Conservation (phyloP, 1,140 invertebrate genomes). For the Drosophila dunni region DNA sequence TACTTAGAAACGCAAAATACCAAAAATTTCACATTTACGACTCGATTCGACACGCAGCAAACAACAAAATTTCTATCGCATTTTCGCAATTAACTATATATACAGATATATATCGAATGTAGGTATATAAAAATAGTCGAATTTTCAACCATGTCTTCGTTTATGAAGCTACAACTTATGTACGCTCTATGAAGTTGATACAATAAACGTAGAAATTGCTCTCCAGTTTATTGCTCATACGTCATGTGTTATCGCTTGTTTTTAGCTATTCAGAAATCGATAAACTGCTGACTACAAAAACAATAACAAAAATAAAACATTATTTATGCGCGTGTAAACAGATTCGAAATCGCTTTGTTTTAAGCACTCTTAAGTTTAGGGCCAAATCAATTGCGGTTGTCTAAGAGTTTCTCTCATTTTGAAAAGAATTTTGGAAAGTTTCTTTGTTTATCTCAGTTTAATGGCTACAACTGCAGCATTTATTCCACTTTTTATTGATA, state of each 20-base stretch:
- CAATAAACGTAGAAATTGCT: conserved; percentile 11
- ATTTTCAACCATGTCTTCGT: not conserved
- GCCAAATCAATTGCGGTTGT: conserved; percentile 4
- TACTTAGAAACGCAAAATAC: conserved; percentile 49
- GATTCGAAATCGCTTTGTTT: conserved; percentile 5
- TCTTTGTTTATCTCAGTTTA: not conserved
- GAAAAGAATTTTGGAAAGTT: not conserved
- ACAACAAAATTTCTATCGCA: conserved; percentile 3
- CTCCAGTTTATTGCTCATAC: conserved; percentile 22
- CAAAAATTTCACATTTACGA: conserved; percentile 67
- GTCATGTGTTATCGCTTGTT: conserved; percentile 13
- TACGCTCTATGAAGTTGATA: not conserved
- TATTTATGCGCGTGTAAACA: conserved; percentile 39
- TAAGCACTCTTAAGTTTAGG: conserved; percentile 7
- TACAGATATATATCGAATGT: not conserved
- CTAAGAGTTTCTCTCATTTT: not conserved
- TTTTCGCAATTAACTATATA: not conserved
- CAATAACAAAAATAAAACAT: conserved; percentile 18
- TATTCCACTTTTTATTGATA: too few relatives aligned
- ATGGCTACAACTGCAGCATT: not conserved
- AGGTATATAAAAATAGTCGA: too few relatives aligned
- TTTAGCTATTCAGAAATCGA: conserved; percentile 21
- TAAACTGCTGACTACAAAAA: conserved; percentile 8
- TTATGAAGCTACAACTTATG: not conserved
- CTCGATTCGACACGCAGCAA: conserved; percentile 21